Conservation (phyloP, 2,888 invertebrate genomes). For the Megaustenia siamemsis region DNA sequence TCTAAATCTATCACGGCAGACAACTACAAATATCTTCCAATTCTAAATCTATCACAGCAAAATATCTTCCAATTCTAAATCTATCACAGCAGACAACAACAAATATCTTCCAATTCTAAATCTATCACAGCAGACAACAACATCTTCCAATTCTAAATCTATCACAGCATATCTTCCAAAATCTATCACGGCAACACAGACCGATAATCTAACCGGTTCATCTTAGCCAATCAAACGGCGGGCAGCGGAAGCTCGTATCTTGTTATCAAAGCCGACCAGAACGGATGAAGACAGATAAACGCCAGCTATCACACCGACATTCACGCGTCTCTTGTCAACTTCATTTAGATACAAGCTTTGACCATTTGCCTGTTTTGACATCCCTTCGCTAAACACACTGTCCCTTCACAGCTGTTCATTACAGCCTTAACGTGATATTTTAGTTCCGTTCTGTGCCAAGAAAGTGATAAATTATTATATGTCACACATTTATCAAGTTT, state of each 20-base stretch:
- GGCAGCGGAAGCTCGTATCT: neutral
- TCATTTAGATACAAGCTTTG: neutral
- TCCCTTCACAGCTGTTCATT: no score
- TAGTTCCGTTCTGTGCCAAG: no score
- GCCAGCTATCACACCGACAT: neutral
- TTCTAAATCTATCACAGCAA: neutral
- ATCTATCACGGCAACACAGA: neutral
- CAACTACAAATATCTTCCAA: no score
- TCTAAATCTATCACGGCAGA: no score
- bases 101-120: neutral
- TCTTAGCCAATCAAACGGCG: neutral
- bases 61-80: neutral
- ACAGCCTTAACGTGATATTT: no score
- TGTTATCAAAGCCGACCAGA: neutral
- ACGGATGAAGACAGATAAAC: neutral
- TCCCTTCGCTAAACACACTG: neutral
- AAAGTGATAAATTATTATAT: no score
- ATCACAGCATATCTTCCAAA: neutral
- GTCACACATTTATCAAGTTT: no score
- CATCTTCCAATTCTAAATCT: neutral
- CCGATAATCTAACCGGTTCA: neutral
- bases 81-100: neutral
- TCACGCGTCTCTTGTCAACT: neutral
- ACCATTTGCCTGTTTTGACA: neutral
- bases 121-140: neutral